These are phyloP conservation scores for Arbacia lixula DNA, from an alignment of 53 echinoderm and acorn worm genomes.

Conservation along the genomic window DNA sequence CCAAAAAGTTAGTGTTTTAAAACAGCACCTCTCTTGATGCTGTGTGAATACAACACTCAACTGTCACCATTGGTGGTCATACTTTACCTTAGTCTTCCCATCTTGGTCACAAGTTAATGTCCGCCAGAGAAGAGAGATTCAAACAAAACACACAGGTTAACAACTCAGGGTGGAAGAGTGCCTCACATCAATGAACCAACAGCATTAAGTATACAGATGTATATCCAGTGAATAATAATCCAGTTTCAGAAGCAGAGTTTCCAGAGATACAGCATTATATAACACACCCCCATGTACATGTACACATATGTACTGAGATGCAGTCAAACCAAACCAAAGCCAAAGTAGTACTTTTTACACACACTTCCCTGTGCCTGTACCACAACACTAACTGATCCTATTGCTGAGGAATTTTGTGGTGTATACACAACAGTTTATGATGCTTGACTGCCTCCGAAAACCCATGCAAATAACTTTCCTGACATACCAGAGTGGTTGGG, in stretches of 20 bases:
- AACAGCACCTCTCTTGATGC: too few species aligned
- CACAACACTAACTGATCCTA: conserved; percentile 11
- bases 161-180: neutral
- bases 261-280: neutral
- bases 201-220: neutral
- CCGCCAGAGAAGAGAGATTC: too few species aligned
- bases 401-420: neutral
- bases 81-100: conserved; percentile 33
- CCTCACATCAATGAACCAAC: conserved; percentile 1
- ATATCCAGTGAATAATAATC: conserved; percentile 38
- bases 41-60: too few species aligned
- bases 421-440: conserved; percentile 39
- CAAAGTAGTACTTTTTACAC: conserved; percentile 12
- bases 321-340: neutral
- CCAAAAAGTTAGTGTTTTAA: neutral
- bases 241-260: neutral
- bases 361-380: conserved; percentile 30
- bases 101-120: conserved; percentile 7
- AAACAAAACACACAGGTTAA: conserved; percentile 8
- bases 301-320: neutral
- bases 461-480: conserved; percentile 50
- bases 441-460: conserved; percentile 37
- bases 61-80: too few species aligned
- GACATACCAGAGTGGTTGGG: conserved; percentile 43
- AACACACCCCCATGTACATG: neutral